Evolutionary conservation across 2,888 invertebrate species (phyloP), one percentile per base, ranked within the genome.

Genomic region (Brenthis ino): DNA sequence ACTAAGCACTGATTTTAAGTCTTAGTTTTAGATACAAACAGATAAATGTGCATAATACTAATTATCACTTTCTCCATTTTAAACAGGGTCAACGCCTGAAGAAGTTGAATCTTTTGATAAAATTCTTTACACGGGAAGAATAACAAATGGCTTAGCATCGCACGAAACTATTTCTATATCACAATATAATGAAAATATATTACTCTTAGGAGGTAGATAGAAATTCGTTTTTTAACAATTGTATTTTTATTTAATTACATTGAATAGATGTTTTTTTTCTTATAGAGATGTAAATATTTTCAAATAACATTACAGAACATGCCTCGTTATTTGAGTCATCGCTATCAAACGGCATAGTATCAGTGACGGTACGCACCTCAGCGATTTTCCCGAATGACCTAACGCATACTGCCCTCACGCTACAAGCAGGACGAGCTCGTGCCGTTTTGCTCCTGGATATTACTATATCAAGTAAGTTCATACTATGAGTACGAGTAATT

Each of bases 91-190:
- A 2, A 43, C 8, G 37, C 37, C 37, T 43, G 37, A 43, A 43
- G 37, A 43, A 43, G 11, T 43, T 3, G 79, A 77, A 4, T 60
- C 67, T 16, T 91, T 91, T 71, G 83, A 84, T 2, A 85, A 82
- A 74, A 76, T 86, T 67, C 70, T 89, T 0, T 90, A 83, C 68
- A 78, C 78, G 69, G 91, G 91, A 71, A 65, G 77, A 16, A 68
- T 87, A 55, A 75, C 80, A 71, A 72, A 73, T 8, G 74, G 74
- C 57, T 71, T 70, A 13, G 78, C 89, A 3, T 73, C 72, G 58
- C 91, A 91, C 75, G 91, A 89, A 70, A 48, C 63, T 0, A 88
- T 91, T 53, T 77, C 71, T n/a, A 56, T 90, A 54, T 70, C 70
- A 33, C 83, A 82, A 37, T 86, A 80, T 67, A 68, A 72, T 66